phyloP scores from a whole-genome alignment of 1,140 invertebrate species.

The Cecropterus lyciades region DNA sequence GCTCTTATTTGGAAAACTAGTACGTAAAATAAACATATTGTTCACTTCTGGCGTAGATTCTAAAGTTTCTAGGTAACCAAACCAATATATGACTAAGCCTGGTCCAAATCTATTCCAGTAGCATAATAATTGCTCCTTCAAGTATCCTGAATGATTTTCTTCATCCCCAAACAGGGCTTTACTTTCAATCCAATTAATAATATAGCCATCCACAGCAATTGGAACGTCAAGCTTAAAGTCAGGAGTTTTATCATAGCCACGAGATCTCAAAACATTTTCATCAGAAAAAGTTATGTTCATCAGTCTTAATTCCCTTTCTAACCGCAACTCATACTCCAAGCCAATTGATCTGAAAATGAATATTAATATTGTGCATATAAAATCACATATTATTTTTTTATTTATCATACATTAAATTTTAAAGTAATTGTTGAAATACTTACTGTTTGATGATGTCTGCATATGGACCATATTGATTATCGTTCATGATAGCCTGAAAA shows the following conservation, averaged over 20 bases:
- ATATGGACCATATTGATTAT: conserved; percentile 91
- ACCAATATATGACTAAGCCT: conserved; percentile 98
- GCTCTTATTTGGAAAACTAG: conserved; percentile 59
- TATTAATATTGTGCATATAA: no score
- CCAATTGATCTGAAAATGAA: conserved; percentile 74
- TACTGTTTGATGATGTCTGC: conserved; percentile 89
- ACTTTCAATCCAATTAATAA: conserved; percentile 98
- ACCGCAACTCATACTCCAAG: conserved; percentile 77
- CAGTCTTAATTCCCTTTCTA: conserved; percentile 73
- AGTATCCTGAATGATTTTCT: conserved; percentile 92
- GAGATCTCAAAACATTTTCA: conserved; percentile 91
- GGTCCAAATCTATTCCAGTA: conserved; percentile 98
- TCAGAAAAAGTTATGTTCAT: conserved; percentile 88
- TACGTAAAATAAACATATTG: conserved; percentile 74
- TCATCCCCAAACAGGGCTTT: conserved; percentile 97
- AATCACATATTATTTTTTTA: no score
- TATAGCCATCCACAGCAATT: conserved; percentile 92
- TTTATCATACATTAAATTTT: no score
- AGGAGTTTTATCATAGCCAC: conserved; percentile 97
- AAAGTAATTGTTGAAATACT: conserved; percentile 39
- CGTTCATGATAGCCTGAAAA: conserved; percentile 88
- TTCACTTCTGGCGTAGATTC: conserved; percentile 79
- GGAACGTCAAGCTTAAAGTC: conserved; percentile 96
- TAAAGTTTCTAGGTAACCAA: conserved; percentile 91
- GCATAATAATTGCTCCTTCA: conserved; percentile 94